Evolutionary conservation across 2,113 vertebrate species (phyloP).

Genomic region (Scophthalmus maximus): DNA sequence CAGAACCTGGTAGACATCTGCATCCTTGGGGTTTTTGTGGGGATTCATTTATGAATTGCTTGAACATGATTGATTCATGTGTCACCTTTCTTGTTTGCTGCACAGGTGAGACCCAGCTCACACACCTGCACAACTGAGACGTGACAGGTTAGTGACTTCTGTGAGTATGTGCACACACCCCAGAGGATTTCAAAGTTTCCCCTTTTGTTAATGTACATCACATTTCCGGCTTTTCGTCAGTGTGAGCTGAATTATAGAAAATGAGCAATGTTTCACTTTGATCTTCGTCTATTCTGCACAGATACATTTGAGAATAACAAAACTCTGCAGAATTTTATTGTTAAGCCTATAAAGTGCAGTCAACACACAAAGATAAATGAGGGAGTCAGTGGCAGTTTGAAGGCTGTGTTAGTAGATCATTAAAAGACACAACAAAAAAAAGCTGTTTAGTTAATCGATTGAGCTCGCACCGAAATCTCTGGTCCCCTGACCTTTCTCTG

Average conservation of each 20-base stretch:
- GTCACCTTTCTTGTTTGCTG: conserved; percentile 45
- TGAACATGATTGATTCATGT: conserved; percentile 76
- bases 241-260: conserved; percentile 8
- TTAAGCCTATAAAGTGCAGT: not conserved
- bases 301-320: conserved; percentile 13
- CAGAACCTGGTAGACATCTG: conserved; percentile 38
- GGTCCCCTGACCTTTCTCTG: conserved; percentile 39
- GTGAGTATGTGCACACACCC: not conserved
- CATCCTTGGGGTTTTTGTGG: conserved; percentile 35
- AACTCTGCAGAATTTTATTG: too few species aligned
- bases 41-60: conserved; percentile 67
- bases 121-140: conserved; percentile 34
- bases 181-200: conserved; percentile 3
- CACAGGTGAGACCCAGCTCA: conserved; percentile 45
- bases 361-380: not conserved
- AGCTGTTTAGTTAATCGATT: conserved; percentile 54
- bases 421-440: too few species aligned
- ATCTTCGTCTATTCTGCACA: not conserved
- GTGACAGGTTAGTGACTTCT: too few species aligned
- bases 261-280: not conserved
- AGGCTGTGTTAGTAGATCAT: conserved; percentile 25
- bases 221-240: not conserved
- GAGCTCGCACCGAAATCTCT: conserved; percentile 5
- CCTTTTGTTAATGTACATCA: conserved; percentile 2
- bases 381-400: not conserved